Base-by-base conservation (phyloP, 2,888 invertebrate genomes). In the Xanthostigma xanthostigma region DNA sequence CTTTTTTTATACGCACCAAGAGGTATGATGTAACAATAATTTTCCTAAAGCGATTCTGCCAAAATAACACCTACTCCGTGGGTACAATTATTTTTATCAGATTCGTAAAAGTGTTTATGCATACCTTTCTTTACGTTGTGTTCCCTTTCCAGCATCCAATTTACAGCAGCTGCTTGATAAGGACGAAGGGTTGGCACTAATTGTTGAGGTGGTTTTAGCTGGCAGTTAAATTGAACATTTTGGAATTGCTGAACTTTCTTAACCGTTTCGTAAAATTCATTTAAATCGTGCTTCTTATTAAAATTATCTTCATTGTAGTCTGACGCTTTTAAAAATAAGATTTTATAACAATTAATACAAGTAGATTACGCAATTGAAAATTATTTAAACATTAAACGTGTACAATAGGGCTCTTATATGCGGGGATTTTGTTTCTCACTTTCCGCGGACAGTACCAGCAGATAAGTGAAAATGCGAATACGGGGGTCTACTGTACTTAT, bases 61-160 rank as follows among this genome's bases (percentile, higher is more conserved):
- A 51, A 17, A 17, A 17, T 17, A 3, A 17, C 17, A 17, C 4
- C 17, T 3, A 4, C 17, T 17, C 17, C 4, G 17, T 17, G 17
- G 17, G 4, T 17, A 17, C 17, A 17, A n/a, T n/a, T n/a, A 27
- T 33, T 33, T n/a, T 49, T 46, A 10, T 52, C 50, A 10, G 38
- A 41, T 27, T 44, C 1, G 5, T 27, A 6, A 27, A 27, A 27
- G 6, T 27, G 27, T 27, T 27, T 27, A 27, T 27, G 27, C 27
- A 6, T 27, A 27, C 27, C 27, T 27, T 27, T 27, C 6, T 53
- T 46, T 45, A 48, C 64, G 13, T 37, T 52, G 37, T 58, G 58
- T 63, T 86, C 85, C 46, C 73, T 69, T 9, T 66, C 54, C 2
- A 84, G 55, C 78, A 86, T 80, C 86, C 86, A 86, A 37, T 63